Percentiles rank a stretch among this genome's conserved stretches.
Evolutionary conservation across 2,797 vertebrate species (phyloP).

Genomic region (Notoglanidium macrostoma): DNA sequence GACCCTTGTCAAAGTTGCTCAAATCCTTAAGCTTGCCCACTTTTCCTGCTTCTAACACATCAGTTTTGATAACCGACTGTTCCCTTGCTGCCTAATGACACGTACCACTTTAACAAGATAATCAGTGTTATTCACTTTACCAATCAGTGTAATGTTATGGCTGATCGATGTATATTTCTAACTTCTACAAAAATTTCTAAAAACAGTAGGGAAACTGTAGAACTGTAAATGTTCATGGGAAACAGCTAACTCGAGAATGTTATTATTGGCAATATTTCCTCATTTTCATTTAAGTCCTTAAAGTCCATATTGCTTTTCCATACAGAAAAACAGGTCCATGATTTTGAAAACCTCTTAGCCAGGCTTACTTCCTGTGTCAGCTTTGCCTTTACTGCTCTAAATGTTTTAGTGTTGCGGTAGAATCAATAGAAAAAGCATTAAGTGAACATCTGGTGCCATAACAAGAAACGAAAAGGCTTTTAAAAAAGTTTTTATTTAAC

Average conservation of each 20-base stretch:
- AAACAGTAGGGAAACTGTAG: background rate
- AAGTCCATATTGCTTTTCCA: background rate
- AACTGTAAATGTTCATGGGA: background rate
- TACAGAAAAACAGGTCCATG: background rate
- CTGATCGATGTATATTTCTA: background rate
- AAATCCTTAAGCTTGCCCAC: too few species aligned
- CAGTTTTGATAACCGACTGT: too few species aligned
- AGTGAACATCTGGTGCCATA: conserved; percentile 18
- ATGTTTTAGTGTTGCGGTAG: background rate
- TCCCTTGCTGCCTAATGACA: too few species aligned
- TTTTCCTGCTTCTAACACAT: too few species aligned
- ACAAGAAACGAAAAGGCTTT: background rate
- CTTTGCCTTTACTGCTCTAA: background rate
- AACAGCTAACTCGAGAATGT: background rate
- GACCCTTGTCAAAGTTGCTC: too few species aligned
- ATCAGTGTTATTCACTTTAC: too few species aligned
- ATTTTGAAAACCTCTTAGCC: background rate
- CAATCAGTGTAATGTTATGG: too few species aligned
- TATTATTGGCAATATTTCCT: background rate
- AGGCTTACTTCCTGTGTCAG: background rate
- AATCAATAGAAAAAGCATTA: background rate
- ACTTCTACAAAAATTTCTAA: background rate
- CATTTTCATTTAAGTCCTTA: background rate
- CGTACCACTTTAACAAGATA: too few species aligned
- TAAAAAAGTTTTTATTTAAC: background rate